These are phyloP conservation scores for Eulithis testata DNA, from an alignment of 2,888 invertebrate species.

Conservation along the genomic window DNA sequence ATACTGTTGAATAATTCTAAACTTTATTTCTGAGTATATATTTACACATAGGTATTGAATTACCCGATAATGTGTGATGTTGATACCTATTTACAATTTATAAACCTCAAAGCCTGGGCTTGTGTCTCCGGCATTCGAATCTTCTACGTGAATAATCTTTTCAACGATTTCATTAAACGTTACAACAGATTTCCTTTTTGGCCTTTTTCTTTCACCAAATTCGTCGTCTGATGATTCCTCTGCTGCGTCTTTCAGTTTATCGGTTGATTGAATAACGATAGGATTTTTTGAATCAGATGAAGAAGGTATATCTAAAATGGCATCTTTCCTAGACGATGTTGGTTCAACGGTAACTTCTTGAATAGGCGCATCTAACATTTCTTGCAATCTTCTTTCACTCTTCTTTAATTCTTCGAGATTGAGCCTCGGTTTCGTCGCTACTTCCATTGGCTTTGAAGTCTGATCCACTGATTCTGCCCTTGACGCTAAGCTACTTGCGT, in stretches of 20 bases:
- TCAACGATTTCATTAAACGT: constrained; percentile 84
- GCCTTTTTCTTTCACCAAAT: constrained; percentile 65
- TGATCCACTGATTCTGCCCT: constrained; percentile 53
- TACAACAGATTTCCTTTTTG: constrained; percentile 77
- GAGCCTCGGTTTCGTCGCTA: constrained; percentile 56
- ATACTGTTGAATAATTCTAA: constrained; percentile 1
- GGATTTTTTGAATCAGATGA: constrained; percentile 53
- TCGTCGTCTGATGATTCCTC: constrained; percentile 73
- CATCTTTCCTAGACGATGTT: constrained; percentile 45
- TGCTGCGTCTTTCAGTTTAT: constrained; percentile 70
- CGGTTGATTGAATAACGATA: constrained; percentile 74
- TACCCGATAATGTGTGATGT: neutral
- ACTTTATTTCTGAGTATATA: constrained; percentile 22
- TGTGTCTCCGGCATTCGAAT: constrained; percentile 51
- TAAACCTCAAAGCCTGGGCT: constrained; percentile 59
- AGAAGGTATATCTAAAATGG: constrained; percentile 54
- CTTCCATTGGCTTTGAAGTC: constrained; percentile 49
- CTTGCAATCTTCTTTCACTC: constrained; percentile 71
- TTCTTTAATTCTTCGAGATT: constrained; percentile 71
- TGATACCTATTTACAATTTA: constrained; percentile 51
- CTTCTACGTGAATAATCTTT: constrained; percentile 79
- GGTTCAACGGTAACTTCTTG: constrained; percentile 51
- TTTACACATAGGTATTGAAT: constrained; percentile 3
- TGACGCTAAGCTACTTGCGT: constrained; percentile 63
- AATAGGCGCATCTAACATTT: constrained; percentile 66